A percentile compares a stretch with the other conserved stretches of the same genome.
phyloP scores from a whole-genome alignment of 2,888 invertebrate genomes.

The Epinotia ramella region DNA sequence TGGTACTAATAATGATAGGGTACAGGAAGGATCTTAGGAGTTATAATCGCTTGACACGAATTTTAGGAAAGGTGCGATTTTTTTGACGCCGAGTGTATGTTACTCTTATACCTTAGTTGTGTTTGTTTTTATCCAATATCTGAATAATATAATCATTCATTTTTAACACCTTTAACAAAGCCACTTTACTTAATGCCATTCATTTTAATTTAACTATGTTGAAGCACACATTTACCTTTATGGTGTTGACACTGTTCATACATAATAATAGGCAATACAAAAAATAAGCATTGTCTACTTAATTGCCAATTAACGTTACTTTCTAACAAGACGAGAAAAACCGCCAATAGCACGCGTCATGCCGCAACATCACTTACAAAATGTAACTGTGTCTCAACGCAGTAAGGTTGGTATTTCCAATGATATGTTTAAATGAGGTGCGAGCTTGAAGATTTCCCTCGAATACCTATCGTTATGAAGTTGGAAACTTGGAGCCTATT shows the following conservation, averaged over 20 bases:
- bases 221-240: neutral
- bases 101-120: too few species aligned
- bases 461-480: constrained; percentile 29
- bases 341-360: constrained; percentile 11
- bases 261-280: neutral
- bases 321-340: constrained; percentile 27
- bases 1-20: too few species aligned
- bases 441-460: constrained; percentile 12
- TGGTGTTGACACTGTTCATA: neutral
- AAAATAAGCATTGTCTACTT: constrained; percentile 22
- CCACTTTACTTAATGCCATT: neutral
- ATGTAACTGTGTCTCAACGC: constrained; percentile 1
- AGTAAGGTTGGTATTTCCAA: constrained; percentile 1
- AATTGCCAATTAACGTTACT: constrained; percentile 31
- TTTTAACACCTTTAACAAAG: neutral
- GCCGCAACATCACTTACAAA: neutral
- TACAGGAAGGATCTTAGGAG: too few species aligned
- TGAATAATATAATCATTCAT: too few species aligned
- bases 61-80: too few species aligned
- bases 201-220: neutral
- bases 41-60: too few species aligned
- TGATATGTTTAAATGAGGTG: neutral
- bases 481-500: constrained; percentile 27
- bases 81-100: too few species aligned
- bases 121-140: too few species aligned